phyloP scores from a whole-genome alignment of 2,888 invertebrate genomes.

The Dicycla oo region DNA sequence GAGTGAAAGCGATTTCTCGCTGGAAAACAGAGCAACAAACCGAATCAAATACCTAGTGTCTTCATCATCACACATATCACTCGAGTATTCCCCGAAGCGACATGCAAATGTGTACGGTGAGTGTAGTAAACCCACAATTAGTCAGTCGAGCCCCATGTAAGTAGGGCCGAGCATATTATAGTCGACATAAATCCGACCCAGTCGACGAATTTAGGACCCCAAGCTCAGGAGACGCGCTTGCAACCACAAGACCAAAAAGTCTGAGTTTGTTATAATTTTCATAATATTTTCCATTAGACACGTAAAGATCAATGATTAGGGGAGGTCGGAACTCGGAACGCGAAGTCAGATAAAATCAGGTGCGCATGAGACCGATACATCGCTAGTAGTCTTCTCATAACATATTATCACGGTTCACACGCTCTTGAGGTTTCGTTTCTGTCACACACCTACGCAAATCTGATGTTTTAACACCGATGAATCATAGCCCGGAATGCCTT shows the following conservation, averaged over 20 bases:
- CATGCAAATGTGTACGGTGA: too few relatives aligned
- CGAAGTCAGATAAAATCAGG: slow-evolving; percentile 80
- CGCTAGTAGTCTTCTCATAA: slow-evolving; percentile 70
- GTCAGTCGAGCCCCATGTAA: neutral
- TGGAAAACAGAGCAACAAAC: slow-evolving; percentile 42
- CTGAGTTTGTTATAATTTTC: slow-evolving; percentile 53
- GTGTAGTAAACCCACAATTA: neutral
- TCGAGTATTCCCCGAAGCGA: neutral
- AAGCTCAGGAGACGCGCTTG: slow-evolving; percentile 1
- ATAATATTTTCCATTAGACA: slow-evolving; percentile 73
- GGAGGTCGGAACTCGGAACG: slow-evolving; percentile 75
- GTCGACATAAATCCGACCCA: neutral
- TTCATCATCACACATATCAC: slow-evolving; percentile 9
- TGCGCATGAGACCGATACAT: slow-evolving; percentile 83
- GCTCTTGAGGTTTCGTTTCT: slow-evolving; percentile 77
- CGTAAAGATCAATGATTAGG: slow-evolving; percentile 80
- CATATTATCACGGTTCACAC: slow-evolving; percentile 77
- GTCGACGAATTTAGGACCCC: neutral
- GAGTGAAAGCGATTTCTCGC: slow-evolving; percentile 79
- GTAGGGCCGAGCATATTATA: neutral
- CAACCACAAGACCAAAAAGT: neutral
- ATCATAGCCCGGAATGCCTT: slow-evolving; percentile 68
- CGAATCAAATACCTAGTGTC: slow-evolving; percentile 2
- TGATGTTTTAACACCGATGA: slow-evolving; percentile 72
- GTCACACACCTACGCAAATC: slow-evolving; percentile 80